A percentile compares a stretch with the other conserved stretches of the same genome.
These are phyloP conservation scores for Oceanodroma tethys DNA, from an alignment of 2,113 vertebrate species.

Conservation along the genomic window DNA sequence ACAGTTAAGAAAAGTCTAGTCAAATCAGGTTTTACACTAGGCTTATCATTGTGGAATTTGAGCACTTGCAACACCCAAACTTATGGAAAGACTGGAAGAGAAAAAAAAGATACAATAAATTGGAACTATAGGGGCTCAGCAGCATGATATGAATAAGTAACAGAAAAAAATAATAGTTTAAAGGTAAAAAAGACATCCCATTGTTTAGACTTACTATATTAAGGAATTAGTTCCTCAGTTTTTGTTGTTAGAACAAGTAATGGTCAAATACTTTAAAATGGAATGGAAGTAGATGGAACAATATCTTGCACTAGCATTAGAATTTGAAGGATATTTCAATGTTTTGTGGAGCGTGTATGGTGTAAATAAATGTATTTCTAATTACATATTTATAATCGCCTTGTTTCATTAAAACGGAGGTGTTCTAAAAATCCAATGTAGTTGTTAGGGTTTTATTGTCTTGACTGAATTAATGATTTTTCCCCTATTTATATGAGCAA, in stretches of 20 bases:
- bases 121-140: background rate
- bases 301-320: background rate
- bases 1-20: background rate
- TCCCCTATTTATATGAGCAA: background rate
- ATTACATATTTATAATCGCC: background rate
- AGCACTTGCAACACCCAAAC: background rate
- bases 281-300: background rate
- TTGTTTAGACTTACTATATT: background rate
- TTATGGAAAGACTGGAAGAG: background rate
- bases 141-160: background rate
- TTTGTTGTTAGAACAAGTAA: background rate
- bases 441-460: background rate
- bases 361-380: background rate
- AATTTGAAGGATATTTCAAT: background rate
- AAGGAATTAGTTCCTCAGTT: background rate
- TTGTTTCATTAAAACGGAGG: background rate
- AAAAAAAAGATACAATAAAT: background rate
- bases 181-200: background rate
- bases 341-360: accelerated
- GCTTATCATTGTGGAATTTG: background rate
- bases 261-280: background rate
- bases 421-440: background rate
- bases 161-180: background rate
- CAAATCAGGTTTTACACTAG: background rate
- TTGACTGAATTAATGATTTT: background rate